These are phyloP conservation scores for Phaedon cochleariae DNA, from an alignment of 2,888 invertebrate species.

Conservation along the genomic window DNA sequence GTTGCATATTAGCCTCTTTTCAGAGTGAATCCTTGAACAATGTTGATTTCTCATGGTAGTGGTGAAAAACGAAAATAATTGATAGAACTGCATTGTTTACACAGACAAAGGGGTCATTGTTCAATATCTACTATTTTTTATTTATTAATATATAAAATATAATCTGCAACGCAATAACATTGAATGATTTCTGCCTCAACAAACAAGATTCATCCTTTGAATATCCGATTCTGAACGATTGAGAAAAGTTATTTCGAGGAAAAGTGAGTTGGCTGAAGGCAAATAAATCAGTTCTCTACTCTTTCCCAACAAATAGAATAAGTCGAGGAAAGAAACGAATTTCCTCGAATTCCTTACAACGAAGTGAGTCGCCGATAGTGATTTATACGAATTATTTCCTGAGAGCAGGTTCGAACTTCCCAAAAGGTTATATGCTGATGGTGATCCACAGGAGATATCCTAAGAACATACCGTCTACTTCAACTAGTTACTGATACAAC, in stretches of 20 bases:
- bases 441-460: no score
- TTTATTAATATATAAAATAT: no score
- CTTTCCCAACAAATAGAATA: constrained; percentile 21
- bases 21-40: no score
- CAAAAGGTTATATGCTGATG: no score
- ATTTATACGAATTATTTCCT: constrained; percentile 45
- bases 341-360: constrained; percentile 24
- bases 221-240: constrained; percentile 27
- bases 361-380: constrained; percentile 33
- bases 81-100: no score
- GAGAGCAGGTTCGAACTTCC: not conserved
- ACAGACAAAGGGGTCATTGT: no score
- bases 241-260: constrained; percentile 25
- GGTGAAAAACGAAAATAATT: no score
- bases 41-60: no score
- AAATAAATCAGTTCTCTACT: constrained; percentile 28
- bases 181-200: not conserved
- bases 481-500: no score
- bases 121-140: no score
- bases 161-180: not conserved
- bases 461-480: no score
- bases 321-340: constrained; percentile 29
- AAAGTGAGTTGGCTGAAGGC: constrained; percentile 20
- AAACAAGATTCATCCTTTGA: not conserved
- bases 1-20: no score